Evolutionary conservation across 2,797 vertebrate genomes (phyloP).

Genomic region (Danio choprae): DNA sequence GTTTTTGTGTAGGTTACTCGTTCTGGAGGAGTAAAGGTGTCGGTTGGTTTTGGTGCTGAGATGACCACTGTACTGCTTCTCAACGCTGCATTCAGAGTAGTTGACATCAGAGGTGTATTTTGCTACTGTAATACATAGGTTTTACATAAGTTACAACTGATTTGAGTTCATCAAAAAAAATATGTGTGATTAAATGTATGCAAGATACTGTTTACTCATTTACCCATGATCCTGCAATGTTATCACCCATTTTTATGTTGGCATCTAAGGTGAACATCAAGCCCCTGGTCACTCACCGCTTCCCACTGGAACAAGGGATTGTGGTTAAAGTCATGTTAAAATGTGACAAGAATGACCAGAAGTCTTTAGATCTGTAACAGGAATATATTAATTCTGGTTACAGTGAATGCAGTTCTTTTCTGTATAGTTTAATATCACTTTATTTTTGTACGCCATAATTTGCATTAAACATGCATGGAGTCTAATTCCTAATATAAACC

Average conservation of each 20-base stretch:
- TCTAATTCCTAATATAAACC: not conserved
- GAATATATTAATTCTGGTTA: not conserved
- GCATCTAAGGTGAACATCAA: slow-evolving; percentile 90
- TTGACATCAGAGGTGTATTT: slow-evolving; percentile 95
- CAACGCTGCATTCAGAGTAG: slow-evolving; percentile 85
- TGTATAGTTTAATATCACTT: not conserved
- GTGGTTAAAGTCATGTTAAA: slow-evolving; percentile 98
- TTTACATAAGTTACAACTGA: too few species aligned
- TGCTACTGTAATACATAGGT: slow-evolving; percentile 97
- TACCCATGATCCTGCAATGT: slow-evolving; percentile 75
- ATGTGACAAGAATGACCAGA: slow-evolving; percentile 89
- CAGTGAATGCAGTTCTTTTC: not conserved
- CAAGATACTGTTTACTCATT: too few species aligned
- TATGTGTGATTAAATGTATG: too few species aligned
- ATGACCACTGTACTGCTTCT: slow-evolving; percentile 87
- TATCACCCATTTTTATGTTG: slow-evolving; percentile 88
- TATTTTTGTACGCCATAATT: too few species aligned
- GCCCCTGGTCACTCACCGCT: slow-evolving; percentile 93
- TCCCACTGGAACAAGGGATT: slow-evolving; percentile 90
- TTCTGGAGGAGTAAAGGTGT: slow-evolving; percentile 89
- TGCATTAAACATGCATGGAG: too few species aligned
- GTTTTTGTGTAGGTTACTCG: slow-evolving; percentile 80
- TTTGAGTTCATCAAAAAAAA: too few species aligned
- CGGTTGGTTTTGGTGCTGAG: slow-evolving; percentile 87
- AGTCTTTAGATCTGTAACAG: slow-evolving; percentile 73